Percentiles rank a stretch among this genome's conserved stretches.
Evolutionary conservation across 2,888 invertebrate species (phyloP).

Genomic region (Scrobipalpa costella): DNA sequence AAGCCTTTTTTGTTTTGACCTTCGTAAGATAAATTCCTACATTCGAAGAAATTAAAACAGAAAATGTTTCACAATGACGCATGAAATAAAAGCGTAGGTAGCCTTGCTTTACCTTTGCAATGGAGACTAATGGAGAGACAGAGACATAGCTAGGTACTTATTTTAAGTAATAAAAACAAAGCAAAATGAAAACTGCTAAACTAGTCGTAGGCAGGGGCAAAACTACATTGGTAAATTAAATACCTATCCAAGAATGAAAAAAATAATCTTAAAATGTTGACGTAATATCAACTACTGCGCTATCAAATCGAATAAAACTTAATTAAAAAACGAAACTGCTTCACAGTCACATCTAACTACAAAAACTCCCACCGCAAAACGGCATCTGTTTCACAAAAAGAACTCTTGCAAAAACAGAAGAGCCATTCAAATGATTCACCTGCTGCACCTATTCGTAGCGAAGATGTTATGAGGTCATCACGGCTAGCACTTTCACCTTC

Average conservation of each 20-base stretch:
- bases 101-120: no score
- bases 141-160: no score
- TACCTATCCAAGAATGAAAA: no score
- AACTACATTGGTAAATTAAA: no score
- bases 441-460: slow-evolving; percentile 15
- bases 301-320: no score
- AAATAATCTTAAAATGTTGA: no score
- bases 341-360: neutral
- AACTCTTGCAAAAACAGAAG: neutral
- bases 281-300: no score
- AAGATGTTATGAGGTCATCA: slow-evolving; percentile 25
- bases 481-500: slow-evolving; percentile 32
- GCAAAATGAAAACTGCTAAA: no score
- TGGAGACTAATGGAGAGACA: no score
- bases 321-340: neutral
- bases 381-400: neutral
- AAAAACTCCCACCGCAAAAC: neutral
- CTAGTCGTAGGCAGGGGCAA: no score
- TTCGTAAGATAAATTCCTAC: neutral
- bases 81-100: neutral
- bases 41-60: neutral
- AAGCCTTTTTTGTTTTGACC: neutral
- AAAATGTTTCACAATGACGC: neutral
- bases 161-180: no score
- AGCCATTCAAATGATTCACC: neutral